Evolutionary conservation across 2,113 vertebrate species (phyloP).

Genomic region (Nothobranchius furzeri): DNA sequence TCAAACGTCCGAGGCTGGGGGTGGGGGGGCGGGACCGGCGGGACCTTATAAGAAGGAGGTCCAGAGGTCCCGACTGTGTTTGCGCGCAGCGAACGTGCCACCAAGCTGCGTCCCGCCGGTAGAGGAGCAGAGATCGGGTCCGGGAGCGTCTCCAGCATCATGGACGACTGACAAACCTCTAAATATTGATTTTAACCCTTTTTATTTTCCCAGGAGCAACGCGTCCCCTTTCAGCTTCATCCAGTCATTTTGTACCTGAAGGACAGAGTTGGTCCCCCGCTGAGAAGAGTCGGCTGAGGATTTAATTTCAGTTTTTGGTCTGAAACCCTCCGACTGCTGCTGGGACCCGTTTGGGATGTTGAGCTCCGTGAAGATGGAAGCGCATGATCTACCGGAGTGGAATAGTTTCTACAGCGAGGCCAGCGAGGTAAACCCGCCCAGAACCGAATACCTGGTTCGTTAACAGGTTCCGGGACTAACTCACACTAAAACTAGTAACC

Average conservation of each 20-base stretch:
- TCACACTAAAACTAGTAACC: no score
- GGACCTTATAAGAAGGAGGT: slow-evolving; percentile 70
- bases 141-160: slow-evolving; percentile 45
- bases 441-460: no score
- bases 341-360: slow-evolving; percentile 79
- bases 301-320: slow-evolving; percentile 28
- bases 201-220: slow-evolving; percentile 12
- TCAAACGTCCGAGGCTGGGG: slow-evolving; percentile 54
- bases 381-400: slow-evolving; percentile 85
- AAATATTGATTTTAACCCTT: slow-evolving; percentile 7
- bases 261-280: background rate
- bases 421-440: slow-evolving; percentile 74
- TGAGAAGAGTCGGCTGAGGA: slow-evolving; percentile 30
- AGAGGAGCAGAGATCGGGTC: slow-evolving; percentile 28
- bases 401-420: slow-evolving; percentile 84
- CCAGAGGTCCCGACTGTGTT: slow-evolving; percentile 48
- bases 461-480: no score
- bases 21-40: slow-evolving; percentile 57
- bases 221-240: slow-evolving; percentile 1
- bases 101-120: slow-evolving; percentile 24
- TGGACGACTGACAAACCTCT: slow-evolving; percentile 56
- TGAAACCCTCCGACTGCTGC: slow-evolving; percentile 25
- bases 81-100: slow-evolving; percentile 32
- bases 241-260: slow-evolving; percentile 15
- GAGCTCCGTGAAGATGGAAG: slow-evolving; percentile 88